These are phyloP conservation scores for Alethe castanea DNA, from an alignment of 2,113 vertebrate genomes.

Conservation along the genomic window DNA sequence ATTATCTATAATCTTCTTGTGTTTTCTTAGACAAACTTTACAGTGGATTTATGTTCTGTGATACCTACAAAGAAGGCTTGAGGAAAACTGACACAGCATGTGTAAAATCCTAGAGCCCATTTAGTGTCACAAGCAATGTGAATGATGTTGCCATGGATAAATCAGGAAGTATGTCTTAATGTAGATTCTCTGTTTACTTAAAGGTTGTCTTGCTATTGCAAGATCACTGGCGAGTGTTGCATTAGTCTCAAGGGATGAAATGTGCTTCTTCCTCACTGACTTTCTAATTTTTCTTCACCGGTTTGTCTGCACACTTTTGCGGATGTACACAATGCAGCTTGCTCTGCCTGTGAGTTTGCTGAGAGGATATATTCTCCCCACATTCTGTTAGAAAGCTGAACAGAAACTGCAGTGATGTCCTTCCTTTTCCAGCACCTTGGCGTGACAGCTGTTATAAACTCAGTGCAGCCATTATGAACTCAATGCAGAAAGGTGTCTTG, in stretches of 20 bases:
- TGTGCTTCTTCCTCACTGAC: accelerated
- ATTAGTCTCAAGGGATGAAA: neutral
- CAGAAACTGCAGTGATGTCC: neutral
- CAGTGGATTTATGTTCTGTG: neutral
- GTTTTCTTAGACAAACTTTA: neutral
- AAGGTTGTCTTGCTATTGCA: neutral
- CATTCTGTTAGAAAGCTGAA: neutral
- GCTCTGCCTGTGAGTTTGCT: neutral
- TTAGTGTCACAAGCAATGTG: neutral
- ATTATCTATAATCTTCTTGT: neutral
- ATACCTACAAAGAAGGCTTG: neutral
- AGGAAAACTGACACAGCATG: neutral
- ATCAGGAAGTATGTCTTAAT: neutral
- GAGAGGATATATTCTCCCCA: neutral
- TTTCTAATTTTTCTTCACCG: neutral
- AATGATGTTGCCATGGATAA: neutral
- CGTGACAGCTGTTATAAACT: neutral
- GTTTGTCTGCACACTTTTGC: neutral
- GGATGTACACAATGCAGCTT: neutral
- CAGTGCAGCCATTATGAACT: neutral
- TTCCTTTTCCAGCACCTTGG: neutral
- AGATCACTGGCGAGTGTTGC: neutral
- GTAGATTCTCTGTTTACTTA: neutral
- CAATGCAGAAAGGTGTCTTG: neutral
- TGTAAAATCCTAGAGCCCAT: neutral